Conservation (phyloP, 2,113 vertebrate genomes). For the Pungitius pungitius region DNA sequence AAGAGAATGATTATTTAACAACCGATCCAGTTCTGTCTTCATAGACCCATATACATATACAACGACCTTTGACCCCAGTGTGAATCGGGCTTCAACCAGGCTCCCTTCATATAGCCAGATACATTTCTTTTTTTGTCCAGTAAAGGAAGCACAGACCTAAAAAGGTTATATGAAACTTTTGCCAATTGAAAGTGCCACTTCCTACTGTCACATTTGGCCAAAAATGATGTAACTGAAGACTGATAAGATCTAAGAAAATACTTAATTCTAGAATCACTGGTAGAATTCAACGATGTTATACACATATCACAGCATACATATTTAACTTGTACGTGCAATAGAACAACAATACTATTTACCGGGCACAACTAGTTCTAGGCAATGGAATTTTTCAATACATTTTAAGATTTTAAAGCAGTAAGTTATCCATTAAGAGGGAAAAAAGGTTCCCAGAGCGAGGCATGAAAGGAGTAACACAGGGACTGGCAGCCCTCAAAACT, state of each 20-base stretch:
- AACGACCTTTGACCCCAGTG: neutral
- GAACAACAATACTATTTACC: neutral
- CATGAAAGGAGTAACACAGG: no score
- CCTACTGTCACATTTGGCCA: neutral
- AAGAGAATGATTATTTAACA: slow-evolving; percentile 12
- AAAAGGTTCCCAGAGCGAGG: neutral
- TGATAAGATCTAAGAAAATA: neutral
- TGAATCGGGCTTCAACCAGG: slow-evolving; percentile 10
- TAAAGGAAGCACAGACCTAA: neutral
- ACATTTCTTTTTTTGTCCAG: neutral
- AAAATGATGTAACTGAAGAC: neutral
- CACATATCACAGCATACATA: neutral
- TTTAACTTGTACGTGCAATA: neutral
- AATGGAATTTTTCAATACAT: neutral
- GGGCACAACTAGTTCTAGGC: neutral
- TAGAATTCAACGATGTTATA: neutral
- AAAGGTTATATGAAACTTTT: neutral
- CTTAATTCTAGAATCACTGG: no score
- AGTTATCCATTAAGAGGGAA: neutral
- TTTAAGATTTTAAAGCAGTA: neutral
- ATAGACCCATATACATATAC: neutral
- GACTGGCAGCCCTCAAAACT: neutral
- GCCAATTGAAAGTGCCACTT: neutral
- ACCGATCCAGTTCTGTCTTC: neutral
- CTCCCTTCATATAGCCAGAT: neutral